Conservation (phyloP, 2,888 invertebrate species). For the Nebria brevicollis region DNA sequence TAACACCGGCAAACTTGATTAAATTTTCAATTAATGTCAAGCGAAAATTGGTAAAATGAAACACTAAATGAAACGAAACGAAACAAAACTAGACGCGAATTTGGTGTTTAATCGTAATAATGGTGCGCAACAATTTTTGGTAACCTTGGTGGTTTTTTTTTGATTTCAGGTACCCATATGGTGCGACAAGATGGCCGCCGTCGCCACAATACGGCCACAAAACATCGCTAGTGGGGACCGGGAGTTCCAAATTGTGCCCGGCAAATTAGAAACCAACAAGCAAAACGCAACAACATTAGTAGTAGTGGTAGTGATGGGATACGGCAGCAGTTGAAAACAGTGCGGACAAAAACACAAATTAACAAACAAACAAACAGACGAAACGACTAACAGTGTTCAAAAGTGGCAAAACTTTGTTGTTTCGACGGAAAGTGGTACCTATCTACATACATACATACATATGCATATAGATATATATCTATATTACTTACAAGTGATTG, state of each 20-base stretch:
- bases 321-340: background rate
- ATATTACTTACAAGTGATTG: no score
- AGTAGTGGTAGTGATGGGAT: background rate
- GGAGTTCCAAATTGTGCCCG: slow-evolving; percentile 22
- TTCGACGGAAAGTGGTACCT: background rate
- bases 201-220: slow-evolving; percentile 39
- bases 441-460: background rate
- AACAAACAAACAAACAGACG: no score
- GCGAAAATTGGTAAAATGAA: background rate
- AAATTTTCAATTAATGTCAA: background rate
- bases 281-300: background rate
- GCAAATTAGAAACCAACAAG: slow-evolving; percentile 26
- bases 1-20: background rate
- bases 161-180: slow-evolving; percentile 45
- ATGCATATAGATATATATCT: background rate
- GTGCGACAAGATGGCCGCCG: slow-evolving; percentile 46
- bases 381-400: background rate
- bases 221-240: slow-evolving; percentile 35
- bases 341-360: background rate
- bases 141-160: slow-evolving; percentile 19
- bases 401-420: background rate
- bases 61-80: background rate
- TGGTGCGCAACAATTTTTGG: slow-evolving; percentile 15
- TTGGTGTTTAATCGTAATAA: background rate
- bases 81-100: background rate